These are phyloP conservation scores for Sarcophaga variegata DNA, from an alignment of 2,888 invertebrate species.

Conservation along the genomic window DNA sequence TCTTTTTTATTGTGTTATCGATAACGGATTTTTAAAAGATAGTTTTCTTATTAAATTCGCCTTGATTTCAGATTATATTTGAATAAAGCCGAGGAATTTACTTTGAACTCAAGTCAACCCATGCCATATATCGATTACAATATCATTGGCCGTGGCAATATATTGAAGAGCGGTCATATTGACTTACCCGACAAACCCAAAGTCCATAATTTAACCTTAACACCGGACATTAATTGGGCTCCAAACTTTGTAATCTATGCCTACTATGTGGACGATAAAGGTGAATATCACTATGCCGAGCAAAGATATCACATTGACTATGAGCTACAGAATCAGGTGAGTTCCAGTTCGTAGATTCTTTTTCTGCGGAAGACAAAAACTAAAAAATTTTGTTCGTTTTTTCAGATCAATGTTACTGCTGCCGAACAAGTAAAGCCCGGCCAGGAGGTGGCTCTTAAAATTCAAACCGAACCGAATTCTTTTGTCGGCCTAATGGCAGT, in stretches of 20 bases:
- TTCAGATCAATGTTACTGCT: conserved; percentile 86
- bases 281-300: conserved; percentile 92
- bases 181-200: conserved; percentile 82
- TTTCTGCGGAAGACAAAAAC: not conserved
- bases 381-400: not conserved
- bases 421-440: conserved; percentile 89
- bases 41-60: not conserved
- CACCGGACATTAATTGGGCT: conserved; percentile 89
- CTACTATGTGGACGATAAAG: conserved; percentile 88
- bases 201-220: conserved; percentile 86
- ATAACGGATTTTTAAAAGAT: not conserved
- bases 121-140: conserved; percentile 89
- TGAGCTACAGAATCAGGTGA: conserved; percentile 82
- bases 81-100: conserved; percentile 84
- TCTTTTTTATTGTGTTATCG: not conserved
- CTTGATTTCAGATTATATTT: conserved; percentile 80
- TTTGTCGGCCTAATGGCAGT: conserved; percentile 93
- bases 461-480: conserved; percentile 93
- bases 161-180: conserved; percentile 88
- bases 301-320: conserved; percentile 90
- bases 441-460: conserved; percentile 88
- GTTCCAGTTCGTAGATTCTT: not conserved
- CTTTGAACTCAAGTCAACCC: conserved; percentile 89
- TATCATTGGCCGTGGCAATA: conserved; percentile 92
- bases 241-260: conserved; percentile 92